phyloP scores from a whole-genome alignment of 2,888 invertebrate genomes.

The Cantharis nigra region DNA sequence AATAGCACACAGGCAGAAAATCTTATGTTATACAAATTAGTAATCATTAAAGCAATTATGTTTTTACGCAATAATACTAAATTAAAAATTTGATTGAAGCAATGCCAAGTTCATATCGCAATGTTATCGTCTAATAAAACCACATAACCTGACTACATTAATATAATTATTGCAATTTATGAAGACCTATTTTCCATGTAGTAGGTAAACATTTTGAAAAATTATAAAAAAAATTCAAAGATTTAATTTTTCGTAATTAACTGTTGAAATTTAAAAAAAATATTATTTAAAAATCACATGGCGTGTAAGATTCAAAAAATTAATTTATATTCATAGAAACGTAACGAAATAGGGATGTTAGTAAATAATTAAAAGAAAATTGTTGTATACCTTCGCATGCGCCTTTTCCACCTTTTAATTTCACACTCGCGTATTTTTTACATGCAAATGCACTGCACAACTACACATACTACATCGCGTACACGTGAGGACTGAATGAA shows the following conservation, averaged over 20 bases:
- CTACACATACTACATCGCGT: conserved; percentile 18
- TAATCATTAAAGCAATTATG: not conserved
- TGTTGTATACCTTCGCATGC: conserved; percentile 29
- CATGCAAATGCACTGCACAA: conserved; percentile 6
- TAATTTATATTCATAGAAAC: not conserved
- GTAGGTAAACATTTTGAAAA: not conserved
- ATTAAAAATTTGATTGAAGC: not conserved
- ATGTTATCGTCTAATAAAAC: conserved; percentile 8
- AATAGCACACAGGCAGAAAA: not conserved
- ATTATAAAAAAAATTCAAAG: not conserved
- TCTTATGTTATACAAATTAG: not conserved
- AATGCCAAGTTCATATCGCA: not conserved
- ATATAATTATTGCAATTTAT: not conserved
- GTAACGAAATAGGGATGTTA: not conserved
- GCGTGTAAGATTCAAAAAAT: not conserved
- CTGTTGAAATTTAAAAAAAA: not conserved
- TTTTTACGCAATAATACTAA: not conserved
- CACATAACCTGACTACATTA: conserved; percentile 10
- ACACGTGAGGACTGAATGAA: conserved; percentile 18
- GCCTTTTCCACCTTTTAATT: not conserved
- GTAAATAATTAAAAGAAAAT: not conserved
- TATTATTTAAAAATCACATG: not conserved
- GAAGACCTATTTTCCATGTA: not conserved
- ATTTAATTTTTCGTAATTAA: not conserved
- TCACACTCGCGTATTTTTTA: conserved; percentile 15